Evolutionary conservation across 1,140 invertebrate genomes (phyloP), one percentile per base, ranked within the genome.

Genomic region (Chironomus striatipennis): DNA sequence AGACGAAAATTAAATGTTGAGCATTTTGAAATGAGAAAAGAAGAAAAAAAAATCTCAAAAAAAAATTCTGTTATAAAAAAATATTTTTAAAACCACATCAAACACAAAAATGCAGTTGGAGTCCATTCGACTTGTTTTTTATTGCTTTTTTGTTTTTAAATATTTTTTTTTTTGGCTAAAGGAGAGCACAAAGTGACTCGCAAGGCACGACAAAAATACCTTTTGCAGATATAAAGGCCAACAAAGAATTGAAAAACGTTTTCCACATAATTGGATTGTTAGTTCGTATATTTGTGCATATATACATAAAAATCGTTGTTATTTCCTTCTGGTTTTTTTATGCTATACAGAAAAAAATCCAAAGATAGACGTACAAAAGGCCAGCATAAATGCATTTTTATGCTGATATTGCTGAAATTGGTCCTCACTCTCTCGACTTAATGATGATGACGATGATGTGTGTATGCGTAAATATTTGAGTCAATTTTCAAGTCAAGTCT

Each of bases 381-480:
- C 65, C 65, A 70, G 65, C 65, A 70, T 70, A 67, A 67, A 18
- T 67, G 64, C 64, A 70, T 70, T 70, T 70, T 70, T 70, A 70
- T 70, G 65, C 65, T 70, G 65, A 15, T 67, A 7, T 15, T 57
- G 47, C 12, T 57, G 12, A 57, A 57, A 57, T 57, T 57, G 47
- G 47, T 57, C 47, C 47, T 57, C n/a, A n/a, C n/a, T n/a, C n/a
- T n/a, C 65, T 20, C 9, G 4, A 70, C 18, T 20, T 70, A 1
- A 34, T 34, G 24, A 34, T 34, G 24, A 34, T 34, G 24, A 34
- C 24, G 24, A 34, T 34, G 6, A 20, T 18, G 65, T 20, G 17
- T 70, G 65, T 70, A 18, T 70, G n/a, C n/a, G 65, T 70, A 20
- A n/a, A 15, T 57, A n/a, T 5, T 57, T 57, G 47, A 57, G 47